phyloP scores from a whole-genome alignment of 2,888 invertebrate genomes.

The Meta bourneti region DNA sequence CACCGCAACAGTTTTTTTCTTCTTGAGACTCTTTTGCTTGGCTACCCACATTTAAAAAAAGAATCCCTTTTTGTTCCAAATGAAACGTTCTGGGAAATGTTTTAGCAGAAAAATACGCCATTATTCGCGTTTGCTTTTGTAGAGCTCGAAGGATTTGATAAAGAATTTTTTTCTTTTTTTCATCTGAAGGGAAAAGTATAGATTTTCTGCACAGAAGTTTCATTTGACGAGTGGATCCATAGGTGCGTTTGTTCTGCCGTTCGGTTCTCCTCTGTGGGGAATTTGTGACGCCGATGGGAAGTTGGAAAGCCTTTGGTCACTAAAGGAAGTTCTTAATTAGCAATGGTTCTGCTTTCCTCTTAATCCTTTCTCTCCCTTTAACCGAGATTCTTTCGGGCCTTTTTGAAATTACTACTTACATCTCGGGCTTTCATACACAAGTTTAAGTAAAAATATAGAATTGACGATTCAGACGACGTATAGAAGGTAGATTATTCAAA shows the following conservation, averaged over 20 bases:
- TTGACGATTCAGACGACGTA: no score
- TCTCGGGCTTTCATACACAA: no score
- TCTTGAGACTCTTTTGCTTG: slow-evolving; percentile 26
- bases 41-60: slow-evolving; percentile 12
- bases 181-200: neutral
- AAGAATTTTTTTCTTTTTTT: slow-evolving; percentile 31
- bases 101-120: slow-evolving; percentile 50
- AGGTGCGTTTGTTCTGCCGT: slow-evolving; percentile 10
- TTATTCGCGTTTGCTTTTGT: slow-evolving; percentile 34
- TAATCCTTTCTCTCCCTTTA: no score
- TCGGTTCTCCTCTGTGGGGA: slow-evolving; percentile 1
- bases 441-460: no score
- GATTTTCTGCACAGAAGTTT: slow-evolving; percentile 51
- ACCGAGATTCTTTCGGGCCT: no score
- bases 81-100: slow-evolving; percentile 55
- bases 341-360: no score
- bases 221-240: slow-evolving; percentile 36
- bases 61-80: slow-evolving; percentile 37
- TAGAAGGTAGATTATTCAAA: no score
- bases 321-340: no score
- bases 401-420: no score
- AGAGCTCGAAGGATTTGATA: slow-evolving; percentile 41
- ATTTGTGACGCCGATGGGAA: slow-evolving; percentile 27
- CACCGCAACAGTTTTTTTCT: slow-evolving; percentile 31
- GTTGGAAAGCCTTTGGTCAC: slow-evolving; percentile 14